These are phyloP conservation scores for Dasypus novemcinctus DNA, from an alignment of 2,113 vertebrate genomes.

Conservation along the genomic window DNA sequence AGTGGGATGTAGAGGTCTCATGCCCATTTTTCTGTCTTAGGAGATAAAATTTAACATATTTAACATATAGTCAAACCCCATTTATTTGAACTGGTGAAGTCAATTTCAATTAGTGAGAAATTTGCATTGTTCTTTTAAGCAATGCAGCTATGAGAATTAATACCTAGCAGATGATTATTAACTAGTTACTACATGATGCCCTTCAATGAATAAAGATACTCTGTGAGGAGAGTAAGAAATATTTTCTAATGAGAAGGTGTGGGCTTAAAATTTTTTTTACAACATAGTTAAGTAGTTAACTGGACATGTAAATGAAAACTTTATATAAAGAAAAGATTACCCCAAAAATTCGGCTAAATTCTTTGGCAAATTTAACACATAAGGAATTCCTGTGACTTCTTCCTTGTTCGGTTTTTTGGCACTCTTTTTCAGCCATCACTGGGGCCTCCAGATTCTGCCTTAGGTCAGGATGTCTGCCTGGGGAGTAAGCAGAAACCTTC, in stretches of 20 bases:
- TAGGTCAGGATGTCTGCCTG: slow-evolving; percentile 74
- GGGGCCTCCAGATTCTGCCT: slow-evolving; percentile 71
- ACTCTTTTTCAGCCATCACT: slow-evolving; percentile 60
- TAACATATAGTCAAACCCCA: neutral
- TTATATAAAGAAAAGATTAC: slow-evolving; percentile 59
- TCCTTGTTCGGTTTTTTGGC: slow-evolving; percentile 66
- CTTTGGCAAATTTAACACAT: slow-evolving; percentile 74
- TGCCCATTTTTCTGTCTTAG: neutral
- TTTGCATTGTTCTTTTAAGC: neutral
- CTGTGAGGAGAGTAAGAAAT: neutral
- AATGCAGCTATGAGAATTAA: neutral
- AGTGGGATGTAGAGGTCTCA: neutral
- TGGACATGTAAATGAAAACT: neutral
- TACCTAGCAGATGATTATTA: neutral
- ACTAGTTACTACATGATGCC: neutral
- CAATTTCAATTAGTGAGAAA: neutral
- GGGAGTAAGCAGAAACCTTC: neutral
- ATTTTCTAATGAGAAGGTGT: neutral
- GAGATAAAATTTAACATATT: neutral
- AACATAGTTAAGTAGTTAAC: neutral
- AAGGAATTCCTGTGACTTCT: slow-evolving; percentile 61
- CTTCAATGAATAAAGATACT: neutral
- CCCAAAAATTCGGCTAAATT: slow-evolving; percentile 70
- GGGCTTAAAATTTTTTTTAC: too few relatives aligned
- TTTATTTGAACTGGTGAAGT: neutral